Percentiles rank a stretch among this genome's conserved stretches.
phyloP scores from a whole-genome alignment of 1,140 invertebrate genomes.

The Theocolax elegans region DNA sequence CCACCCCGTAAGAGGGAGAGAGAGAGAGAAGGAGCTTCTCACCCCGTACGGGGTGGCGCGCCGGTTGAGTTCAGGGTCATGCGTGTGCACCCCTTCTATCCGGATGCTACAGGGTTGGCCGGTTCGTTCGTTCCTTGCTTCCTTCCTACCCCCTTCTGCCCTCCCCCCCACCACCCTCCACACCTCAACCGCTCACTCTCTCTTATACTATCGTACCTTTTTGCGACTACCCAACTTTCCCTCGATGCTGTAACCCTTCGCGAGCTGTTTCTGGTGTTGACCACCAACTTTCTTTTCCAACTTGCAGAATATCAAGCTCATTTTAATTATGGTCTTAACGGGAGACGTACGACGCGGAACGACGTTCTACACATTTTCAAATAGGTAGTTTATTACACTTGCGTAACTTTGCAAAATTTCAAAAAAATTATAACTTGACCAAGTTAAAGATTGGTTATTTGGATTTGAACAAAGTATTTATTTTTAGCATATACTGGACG shows the following conservation, averaged over 20 bases:
- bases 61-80: slow-evolving; percentile 65
- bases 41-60: slow-evolving; percentile 53
- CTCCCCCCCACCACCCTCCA: not conserved
- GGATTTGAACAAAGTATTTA: too few relatives aligned
- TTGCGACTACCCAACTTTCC: too few relatives aligned
- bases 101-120: not conserved
- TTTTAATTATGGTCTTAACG: too few relatives aligned
- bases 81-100: slow-evolving; percentile 53
- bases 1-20: not conserved
- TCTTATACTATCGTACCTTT: not conserved
- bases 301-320: not conserved
- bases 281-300: not conserved
- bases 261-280: not conserved
- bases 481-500: too few relatives aligned
- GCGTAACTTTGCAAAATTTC: too few relatives aligned
- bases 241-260: too few relatives aligned
- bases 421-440: too few relatives aligned
- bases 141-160: not conserved
- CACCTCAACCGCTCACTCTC: not conserved
- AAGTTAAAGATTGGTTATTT: too few relatives aligned
- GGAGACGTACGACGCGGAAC: too few relatives aligned
- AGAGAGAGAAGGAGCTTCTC: too few relatives aligned
- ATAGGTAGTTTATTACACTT: too few relatives aligned
- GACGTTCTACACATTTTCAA: too few relatives aligned
- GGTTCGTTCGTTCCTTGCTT: not conserved